Evolutionary conservation across 2,113 vertebrate genomes (phyloP), one percentile per base, ranked within the genome.

Genomic region (Epinephelus cyanopodus): DNA sequence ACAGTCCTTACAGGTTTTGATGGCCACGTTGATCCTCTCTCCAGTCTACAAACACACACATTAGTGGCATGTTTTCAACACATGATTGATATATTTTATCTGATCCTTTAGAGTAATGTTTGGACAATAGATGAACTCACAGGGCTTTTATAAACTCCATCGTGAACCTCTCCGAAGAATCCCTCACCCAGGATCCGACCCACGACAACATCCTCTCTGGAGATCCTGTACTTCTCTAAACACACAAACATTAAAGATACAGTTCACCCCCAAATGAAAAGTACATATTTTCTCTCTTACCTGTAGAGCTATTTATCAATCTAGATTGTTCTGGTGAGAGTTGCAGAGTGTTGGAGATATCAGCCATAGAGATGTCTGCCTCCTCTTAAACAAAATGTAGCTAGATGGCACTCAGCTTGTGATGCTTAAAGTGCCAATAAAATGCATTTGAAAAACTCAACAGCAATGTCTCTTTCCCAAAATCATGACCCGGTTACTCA

Each of bases 1-100:
- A 37, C 96, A 97, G 70, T 98, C 96, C 90, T 99, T 99, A 75
- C 98, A 99, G 7, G 97, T 99, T 95, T 99, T 99, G 57, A 99
- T 96, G 0, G 98, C 98, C 11, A 99, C 98, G 0, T 63, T 91
- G 57, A 96, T 57, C 57, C 85, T 87, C 75, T 97, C 96, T 11
- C 97, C 97, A 0, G 91, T 96, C 97, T 98, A 87, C 25, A 91
- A 0, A 63, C 74, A 78, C 73, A 71, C 17, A 57, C 39, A 50
- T 17, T 12, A 15, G 14, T 17, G 17, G 11, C 29, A 29, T 29
- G 42, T 11, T 69, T 15, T n/a, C 11, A 17, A 7, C 37, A 63
- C 10, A 63, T 42, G 37, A 39, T 50, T 50, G 15, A 50, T 5
- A 50, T 33, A 19, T 47, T 15, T 58, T 17, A 18, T 61, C 27